Evolutionary conservation across 2,888 invertebrate genomes (phyloP), one percentile per base, ranked within the genome.

Genomic region (Prenolepis imparis): DNA sequence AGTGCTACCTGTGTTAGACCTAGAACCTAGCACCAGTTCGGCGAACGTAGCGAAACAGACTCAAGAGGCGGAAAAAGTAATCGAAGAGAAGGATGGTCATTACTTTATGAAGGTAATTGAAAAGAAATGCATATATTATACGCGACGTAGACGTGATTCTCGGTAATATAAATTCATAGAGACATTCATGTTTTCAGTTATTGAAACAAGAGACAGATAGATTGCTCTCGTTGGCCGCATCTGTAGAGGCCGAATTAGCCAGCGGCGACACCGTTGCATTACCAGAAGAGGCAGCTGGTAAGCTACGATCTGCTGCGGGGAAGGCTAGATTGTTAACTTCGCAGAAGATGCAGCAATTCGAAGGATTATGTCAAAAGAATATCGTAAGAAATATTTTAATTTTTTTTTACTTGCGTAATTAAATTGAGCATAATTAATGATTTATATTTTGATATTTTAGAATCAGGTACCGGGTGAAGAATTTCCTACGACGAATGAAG

Each of bases 301-400:
- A 97, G 91, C 95, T 99, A 55, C 96, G 98, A 81, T 97, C 98
- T 0, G 98, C 98, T 0, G 96, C 98, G 8, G 99, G 99, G 24
- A 99, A 99, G 95, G 98, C 98, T 9, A 96, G 98, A 87, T 95
- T 99, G 44, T 95, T 99, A 87, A 97, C 98, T 41, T 97, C 97
- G 18, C 98, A 99, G 95, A 99, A 99, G 95, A 98, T 99, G 96
- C 97, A 98, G 95, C 99, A 99, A 95, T 99, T 99, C 95, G 97
- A 97, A 96, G 98, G 98, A 81, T 95, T 97, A 11, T 97, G 97
- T 93, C 95, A 96, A 70, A 96, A 96, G 90, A 96, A 97, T 93
- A 95, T 96, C 92, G 96, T 96, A 93, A 95, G 96, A 1, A 67
- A 74, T 73, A 36, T 5, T 59, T 9, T 36, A 61, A 12, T 11